phyloP scores from a whole-genome alignment of 2,797 vertebrate genomes.

The Nannoperca obscura region DNA sequence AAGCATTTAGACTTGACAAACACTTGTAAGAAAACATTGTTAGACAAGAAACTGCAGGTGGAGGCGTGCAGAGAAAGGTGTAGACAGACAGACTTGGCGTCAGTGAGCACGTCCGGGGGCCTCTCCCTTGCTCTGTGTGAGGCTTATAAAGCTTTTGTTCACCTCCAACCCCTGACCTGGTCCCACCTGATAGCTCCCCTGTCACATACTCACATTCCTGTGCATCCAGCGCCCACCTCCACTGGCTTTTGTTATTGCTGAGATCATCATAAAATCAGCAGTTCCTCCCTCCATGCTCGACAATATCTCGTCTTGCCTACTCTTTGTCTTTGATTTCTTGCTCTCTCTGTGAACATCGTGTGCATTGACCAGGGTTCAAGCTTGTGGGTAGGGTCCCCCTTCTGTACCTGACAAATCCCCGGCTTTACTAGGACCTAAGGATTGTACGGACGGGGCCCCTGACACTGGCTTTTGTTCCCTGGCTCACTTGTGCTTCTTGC shows the following conservation, averaged over 20 bases:
- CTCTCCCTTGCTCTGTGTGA: conserved; percentile 53
- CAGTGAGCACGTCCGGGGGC: conserved; percentile 43
- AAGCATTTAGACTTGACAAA: conserved; percentile 38
- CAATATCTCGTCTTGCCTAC: conserved; percentile 3
- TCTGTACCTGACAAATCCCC: conserved; percentile 32
- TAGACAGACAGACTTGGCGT: conserved; percentile 43
- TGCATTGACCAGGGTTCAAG: not conserved
- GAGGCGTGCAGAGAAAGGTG: conserved; percentile 33
- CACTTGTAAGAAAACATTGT: conserved; percentile 36
- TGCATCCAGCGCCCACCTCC: conserved; percentile 25
- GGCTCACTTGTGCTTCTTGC: conserved; percentile 11
- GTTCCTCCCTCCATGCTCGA: not conserved
- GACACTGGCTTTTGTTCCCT: conserved; percentile 29
- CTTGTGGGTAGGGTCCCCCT: not conserved
- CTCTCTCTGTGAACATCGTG: conserved; percentile 1
- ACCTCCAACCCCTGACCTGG: conserved; percentile 73
- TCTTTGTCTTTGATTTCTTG: conserved; percentile 11
- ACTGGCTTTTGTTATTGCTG: conserved; percentile 50
- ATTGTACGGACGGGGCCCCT: not conserved
- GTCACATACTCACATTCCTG: conserved; percentile 68
- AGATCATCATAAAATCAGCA: conserved; percentile 45
- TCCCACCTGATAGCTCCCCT: conserved; percentile 72
- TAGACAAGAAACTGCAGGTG: conserved; percentile 21
- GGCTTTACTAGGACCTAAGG: not conserved
- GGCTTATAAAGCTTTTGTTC: conserved; percentile 79